Evolutionary conservation across 2,113 vertebrate genomes (phyloP), one percentile per base, ranked within the genome.

Genomic region (Brienomyrus brachyistius): DNA sequence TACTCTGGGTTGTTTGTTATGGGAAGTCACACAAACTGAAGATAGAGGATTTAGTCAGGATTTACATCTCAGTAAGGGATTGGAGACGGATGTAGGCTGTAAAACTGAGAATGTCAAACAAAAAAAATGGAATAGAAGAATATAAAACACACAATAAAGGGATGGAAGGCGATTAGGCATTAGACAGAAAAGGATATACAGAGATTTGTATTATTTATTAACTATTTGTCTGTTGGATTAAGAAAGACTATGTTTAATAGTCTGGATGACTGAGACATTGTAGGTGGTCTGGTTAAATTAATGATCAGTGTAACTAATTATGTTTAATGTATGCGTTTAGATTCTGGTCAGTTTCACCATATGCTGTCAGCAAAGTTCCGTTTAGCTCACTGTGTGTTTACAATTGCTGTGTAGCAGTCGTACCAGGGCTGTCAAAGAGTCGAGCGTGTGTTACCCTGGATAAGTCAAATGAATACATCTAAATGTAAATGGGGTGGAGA

Each of bases 401-500:
- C 35, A 43, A 80, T 80, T 80, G 74, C n/a, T 35, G 74, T 7
- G 74, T 80, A 19, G n/a, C 74, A 40, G 74, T 27, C 10, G 40
- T 80, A 80, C 74, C 35, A 40, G 35, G 74, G 13, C 74, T 80
- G 74, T 80, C 74, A 70, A 70, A 80, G 74, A 80, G 74, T 19
- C 5, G 1, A 43, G 74, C 35, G 15, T 11, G n/a, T 51, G n/a
- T 48, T 47, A 51, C 83, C 13, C 45, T 51, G 23, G 83, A 48
- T 86, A 48, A 48, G 83, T 51, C 45, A 51, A 50, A 86, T 50
- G 48, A 51, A 86, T 27, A 86, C 83, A 86, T 86, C 83, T 86
- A 86, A 50, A 86, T 85, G 45, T 86, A 86, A 86, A 48, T 86
- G 23, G 48, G 23, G 45, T 51, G 15, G 83, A 27, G 19, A 51